Evolutionary conservation across 2,888 invertebrate species (phyloP).

Genomic region (Scaptodrosophila latifasciaeformis): DNA sequence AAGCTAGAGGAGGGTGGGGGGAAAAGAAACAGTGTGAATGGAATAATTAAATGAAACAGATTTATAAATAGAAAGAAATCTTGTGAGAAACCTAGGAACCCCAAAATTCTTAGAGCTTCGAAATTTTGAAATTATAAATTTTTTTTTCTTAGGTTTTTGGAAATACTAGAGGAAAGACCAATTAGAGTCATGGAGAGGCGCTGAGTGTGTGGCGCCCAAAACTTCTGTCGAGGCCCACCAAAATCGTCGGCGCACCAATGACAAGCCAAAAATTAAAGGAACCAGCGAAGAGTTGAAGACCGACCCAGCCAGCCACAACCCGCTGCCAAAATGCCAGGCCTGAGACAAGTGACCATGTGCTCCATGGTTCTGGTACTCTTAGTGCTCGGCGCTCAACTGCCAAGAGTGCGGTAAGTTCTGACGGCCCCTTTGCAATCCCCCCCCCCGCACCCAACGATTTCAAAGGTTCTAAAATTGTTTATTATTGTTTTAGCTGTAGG

Average conservation of each 20-base stretch:
- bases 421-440: background rate
- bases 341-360: conserved; percentile 34
- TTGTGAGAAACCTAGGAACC: too few relatives aligned
- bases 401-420: conserved; percentile 43
- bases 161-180: too few relatives aligned
- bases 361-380: conserved; percentile 41
- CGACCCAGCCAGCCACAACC: background rate
- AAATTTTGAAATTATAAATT: too few relatives aligned
- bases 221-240: background rate
- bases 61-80: too few relatives aligned
- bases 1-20: conserved; percentile 19
- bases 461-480: background rate
- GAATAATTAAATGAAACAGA: too few relatives aligned
- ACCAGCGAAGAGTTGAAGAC: conserved; percentile 51
- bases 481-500: conserved; percentile 63
- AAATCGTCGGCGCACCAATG: conserved; percentile 4
- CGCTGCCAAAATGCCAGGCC: conserved; percentile 32
- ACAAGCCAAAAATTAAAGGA: conserved; percentile 30
- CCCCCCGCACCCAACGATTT: background rate
- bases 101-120: too few relatives aligned
- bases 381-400: conserved; percentile 43
- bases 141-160: too few relatives aligned
- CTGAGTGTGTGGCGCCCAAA: background rate
- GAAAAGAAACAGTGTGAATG: too few relatives aligned
- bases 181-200: background rate